A percentile compares a stretch with the other conserved stretches of the same genome.
phyloP scores from a whole-genome alignment of 2,113 vertebrate genomes.

The Neogobius melanostomus region DNA sequence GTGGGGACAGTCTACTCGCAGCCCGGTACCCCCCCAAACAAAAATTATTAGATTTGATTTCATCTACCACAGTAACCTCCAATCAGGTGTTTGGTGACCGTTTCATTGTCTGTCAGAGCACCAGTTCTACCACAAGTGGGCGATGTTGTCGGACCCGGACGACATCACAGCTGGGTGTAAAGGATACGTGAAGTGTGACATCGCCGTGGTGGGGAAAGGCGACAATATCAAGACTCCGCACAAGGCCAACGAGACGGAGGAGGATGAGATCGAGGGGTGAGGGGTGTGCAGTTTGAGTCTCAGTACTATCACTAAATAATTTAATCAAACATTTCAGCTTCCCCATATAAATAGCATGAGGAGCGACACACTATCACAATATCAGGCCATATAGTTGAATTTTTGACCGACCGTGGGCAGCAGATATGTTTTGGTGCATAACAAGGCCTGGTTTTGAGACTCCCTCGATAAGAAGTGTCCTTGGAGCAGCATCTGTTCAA shows the following conservation, averaged over 20 bases:
- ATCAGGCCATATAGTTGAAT: too few species aligned
- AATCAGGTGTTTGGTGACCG: background rate
- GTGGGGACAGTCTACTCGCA: conserved; percentile 93
- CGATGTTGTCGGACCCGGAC: conserved; percentile 89
- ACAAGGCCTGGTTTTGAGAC: background rate
- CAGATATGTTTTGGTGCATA: background rate
- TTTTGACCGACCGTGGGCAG: background rate
- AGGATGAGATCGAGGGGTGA: conserved; percentile 95
- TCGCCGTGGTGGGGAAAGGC: conserved; percentile 92
- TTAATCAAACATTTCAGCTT: too few species aligned
- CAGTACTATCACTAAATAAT: too few species aligned
- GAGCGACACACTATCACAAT: too few species aligned
- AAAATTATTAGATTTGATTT: background rate
- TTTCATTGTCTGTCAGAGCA: conserved; percentile 79
- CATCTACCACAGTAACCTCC: background rate
- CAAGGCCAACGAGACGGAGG: conserved; percentile 91
- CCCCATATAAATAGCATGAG: too few species aligned
- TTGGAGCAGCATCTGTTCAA: background rate
- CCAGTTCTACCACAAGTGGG: conserved; percentile 98
- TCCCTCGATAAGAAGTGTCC: background rate
- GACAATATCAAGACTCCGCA: conserved; percentile 97
- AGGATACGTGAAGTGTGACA: conserved; percentile 94
- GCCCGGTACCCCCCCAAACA: conserved; percentile 78
- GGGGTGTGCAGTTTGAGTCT: background rate
- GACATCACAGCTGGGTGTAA: conserved; percentile 92